Percentiles rank a stretch among this genome's conserved stretches.
Evolutionary conservation across 2,797 vertebrate species (phyloP).

Genomic region (Ceryle rudis): DNA sequence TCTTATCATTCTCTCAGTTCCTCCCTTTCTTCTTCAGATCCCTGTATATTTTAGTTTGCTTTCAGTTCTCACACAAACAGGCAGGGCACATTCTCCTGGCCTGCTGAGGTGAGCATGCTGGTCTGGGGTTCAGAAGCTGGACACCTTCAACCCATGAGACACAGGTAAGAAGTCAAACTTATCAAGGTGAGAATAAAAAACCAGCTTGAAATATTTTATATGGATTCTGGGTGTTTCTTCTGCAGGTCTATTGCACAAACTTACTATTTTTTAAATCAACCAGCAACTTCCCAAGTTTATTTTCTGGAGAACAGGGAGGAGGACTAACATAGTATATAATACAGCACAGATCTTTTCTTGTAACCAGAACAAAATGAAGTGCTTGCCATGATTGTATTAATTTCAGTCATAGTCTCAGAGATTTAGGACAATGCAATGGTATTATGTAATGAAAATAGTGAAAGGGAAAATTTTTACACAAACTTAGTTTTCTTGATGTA

Average conservation of each 20-base stretch:
- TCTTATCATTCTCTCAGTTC: not conserved
- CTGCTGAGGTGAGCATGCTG: rapidly evolving
- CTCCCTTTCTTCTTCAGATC: not conserved
- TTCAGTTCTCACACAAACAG: not conserved
- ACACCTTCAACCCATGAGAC: not conserved
- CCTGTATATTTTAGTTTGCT: not conserved
- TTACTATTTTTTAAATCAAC: not conserved
- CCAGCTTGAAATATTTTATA: not conserved
- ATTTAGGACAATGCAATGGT: not conserved
- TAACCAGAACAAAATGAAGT: not conserved
- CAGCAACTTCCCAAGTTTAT: not conserved
- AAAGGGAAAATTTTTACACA: not conserved
- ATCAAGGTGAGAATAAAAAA: not conserved
- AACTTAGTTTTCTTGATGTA: not conserved
- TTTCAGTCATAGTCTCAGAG: not conserved
- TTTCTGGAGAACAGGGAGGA: not conserved
- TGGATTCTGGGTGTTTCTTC: not conserved
- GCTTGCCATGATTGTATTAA: not conserved
- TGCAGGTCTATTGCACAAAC: not conserved
- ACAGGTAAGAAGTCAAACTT: rapidly evolving
- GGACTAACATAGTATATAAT: not conserved
- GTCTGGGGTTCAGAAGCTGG: not conserved
- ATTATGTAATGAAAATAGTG: not conserved
- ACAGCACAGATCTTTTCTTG: not conserved
- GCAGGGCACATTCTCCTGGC: not conserved